Conservation (phyloP, 2,888 invertebrate genomes). For the Eucriotettix oculatus region DNA sequence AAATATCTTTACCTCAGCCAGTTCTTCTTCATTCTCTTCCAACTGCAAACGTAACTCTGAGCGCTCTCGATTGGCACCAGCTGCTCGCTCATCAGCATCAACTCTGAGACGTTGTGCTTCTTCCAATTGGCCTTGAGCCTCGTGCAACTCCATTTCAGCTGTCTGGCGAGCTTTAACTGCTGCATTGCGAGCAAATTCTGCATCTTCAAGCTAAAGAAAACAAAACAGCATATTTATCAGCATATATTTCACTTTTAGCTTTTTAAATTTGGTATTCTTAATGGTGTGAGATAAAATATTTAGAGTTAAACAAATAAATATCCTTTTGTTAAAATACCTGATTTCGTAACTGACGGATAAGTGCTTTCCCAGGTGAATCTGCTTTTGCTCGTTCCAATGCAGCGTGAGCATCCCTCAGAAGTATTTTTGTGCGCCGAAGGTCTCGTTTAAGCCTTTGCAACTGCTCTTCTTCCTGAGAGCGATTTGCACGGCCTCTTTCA, state of each 20-base stretch:
- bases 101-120: slow-evolving; percentile 54
- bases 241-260: background rate
- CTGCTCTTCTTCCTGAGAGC: slow-evolving; percentile 53
- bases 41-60: slow-evolving; percentile 66
- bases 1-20: slow-evolving; percentile 43
- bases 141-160: slow-evolving; percentile 72
- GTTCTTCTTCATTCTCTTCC: slow-evolving; percentile 88
- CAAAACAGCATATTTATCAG: background rate
- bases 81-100: slow-evolving; percentile 67
- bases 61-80: slow-evolving; percentile 56
- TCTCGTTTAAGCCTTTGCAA: slow-evolving; percentile 66
- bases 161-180: slow-evolving; percentile 76
- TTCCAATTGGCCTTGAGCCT: slow-evolving; percentile 66
- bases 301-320: background rate
- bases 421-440: slow-evolving; percentile 72
- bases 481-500: slow-evolving; percentile 51
- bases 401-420: slow-evolving; percentile 80
- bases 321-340: no score
- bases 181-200: slow-evolving; percentile 67
- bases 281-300: background rate
- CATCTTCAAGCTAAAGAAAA: slow-evolving; percentile 57
- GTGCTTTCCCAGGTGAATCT: slow-evolving; percentile 64
- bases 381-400: slow-evolving; percentile 79
- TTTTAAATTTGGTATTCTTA: background rate
- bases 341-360: slow-evolving; percentile 60